Conservation (phyloP, 2,113 vertebrate species). For the Gymnogyps californianus region DNA sequence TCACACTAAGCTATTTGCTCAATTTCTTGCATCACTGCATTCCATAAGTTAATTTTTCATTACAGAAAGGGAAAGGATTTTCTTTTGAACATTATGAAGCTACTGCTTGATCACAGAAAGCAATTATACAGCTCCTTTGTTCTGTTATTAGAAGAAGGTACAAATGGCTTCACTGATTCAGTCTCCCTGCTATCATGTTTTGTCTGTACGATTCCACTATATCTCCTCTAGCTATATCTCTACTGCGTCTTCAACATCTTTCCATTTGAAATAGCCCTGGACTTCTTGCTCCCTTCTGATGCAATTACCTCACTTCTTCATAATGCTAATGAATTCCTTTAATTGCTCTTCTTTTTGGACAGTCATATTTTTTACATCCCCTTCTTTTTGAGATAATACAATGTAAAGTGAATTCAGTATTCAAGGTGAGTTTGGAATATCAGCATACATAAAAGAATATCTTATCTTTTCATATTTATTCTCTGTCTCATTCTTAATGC, state of each 20-base stretch:
- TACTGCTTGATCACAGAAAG: not conserved
- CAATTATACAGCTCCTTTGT: slow-evolving; percentile 5
- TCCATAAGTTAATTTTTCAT: slow-evolving; percentile 41
- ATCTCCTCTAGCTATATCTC: not conserved
- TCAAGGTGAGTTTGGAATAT: not conserved
- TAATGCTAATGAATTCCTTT: not conserved
- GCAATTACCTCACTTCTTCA: not conserved
- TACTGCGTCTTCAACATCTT: not conserved
- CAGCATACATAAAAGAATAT: not conserved
- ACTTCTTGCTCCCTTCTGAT: not conserved
- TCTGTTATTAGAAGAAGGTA: not conserved
- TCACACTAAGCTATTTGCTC: slow-evolving; percentile 6
- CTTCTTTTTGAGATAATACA: not conserved
- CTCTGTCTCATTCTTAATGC: not conserved
- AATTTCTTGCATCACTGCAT: slow-evolving; percentile 43
- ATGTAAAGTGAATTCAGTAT: not conserved
- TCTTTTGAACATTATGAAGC: slow-evolving; percentile 2
- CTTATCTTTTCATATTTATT: not conserved
- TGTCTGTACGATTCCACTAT: not conserved
- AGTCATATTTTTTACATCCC: not conserved
- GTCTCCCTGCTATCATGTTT: not conserved
- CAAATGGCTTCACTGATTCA: not conserved
- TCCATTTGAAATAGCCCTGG: not conserved
- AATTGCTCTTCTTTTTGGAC: not conserved
- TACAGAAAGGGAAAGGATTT: not conserved